Percentiles rank a stretch among this genome's conserved stretches.
These are phyloP conservation scores for Caenorhabditis angaria DNA, from an alignment of 2,888 invertebrate genomes.

Conservation along the genomic window DNA sequence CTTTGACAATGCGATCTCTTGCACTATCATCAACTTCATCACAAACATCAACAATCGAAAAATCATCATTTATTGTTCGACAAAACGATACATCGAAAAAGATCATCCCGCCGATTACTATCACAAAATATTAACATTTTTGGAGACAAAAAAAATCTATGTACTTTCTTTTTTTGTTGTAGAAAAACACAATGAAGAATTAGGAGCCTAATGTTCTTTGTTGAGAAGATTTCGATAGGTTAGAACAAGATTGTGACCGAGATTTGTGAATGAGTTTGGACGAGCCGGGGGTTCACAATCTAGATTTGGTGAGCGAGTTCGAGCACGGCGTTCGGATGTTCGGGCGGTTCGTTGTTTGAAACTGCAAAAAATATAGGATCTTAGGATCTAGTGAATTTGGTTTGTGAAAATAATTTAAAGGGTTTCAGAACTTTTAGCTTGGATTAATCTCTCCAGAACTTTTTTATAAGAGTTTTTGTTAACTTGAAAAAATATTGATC, in stretches of 20 bases:
- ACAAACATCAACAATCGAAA: background rate
- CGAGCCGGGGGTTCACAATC: slow-evolving; percentile 57
- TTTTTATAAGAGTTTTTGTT: too few species aligned
- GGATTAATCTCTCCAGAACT: too few species aligned
- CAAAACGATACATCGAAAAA: slow-evolving; percentile 6
- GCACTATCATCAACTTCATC: slow-evolving; percentile 16
- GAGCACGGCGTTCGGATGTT: slow-evolving; percentile 59
- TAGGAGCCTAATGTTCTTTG: slow-evolving; percentile 31
- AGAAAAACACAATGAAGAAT: background rate
- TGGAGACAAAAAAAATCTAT: too few species aligned
- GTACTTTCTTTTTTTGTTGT: background rate
- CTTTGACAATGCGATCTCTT: slow-evolving; percentile 30
- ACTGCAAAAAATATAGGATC: slow-evolving; percentile 41
- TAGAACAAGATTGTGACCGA: slow-evolving; percentile 69
- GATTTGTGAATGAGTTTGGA: slow-evolving; percentile 70
- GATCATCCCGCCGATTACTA: slow-evolving; percentile 3
- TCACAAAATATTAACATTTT: slow-evolving; percentile 9
- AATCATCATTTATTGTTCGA: background rate
- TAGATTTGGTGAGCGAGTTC: slow-evolving; percentile 62
- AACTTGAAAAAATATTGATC: too few species aligned
- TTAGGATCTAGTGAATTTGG: too few species aligned
- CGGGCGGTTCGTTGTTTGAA: slow-evolving; percentile 41
- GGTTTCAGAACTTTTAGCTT: too few species aligned
- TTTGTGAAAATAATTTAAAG: too few species aligned
- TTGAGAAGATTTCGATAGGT: slow-evolving; percentile 57